A percentile compares a stretch with the other conserved stretches of the same genome.
Evolutionary conservation across 2,797 vertebrate species (phyloP).

Genomic region (Muscicapa comitata): DNA sequence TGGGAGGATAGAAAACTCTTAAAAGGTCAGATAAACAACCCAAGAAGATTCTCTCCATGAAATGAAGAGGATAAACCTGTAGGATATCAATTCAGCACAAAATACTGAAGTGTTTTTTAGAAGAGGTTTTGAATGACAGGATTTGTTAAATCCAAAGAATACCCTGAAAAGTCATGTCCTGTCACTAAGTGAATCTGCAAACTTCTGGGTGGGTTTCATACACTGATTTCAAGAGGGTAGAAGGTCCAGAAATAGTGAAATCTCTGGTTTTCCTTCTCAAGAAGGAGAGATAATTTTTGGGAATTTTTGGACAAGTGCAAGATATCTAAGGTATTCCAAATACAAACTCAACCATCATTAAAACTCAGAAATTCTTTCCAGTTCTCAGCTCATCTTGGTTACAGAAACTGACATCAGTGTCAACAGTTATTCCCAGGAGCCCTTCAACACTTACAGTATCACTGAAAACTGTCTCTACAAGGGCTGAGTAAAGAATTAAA

Average conservation of each 20-base stretch:
- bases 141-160: not conserved
- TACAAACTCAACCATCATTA: not conserved
- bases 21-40: not conserved
- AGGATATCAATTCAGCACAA: not conserved
- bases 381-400: not conserved
- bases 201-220: not conserved
- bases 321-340: not conserved
- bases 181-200: not conserved
- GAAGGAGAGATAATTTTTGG: rapidly evolving
- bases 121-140: not conserved
- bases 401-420: not conserved
- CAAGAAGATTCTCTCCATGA: not conserved
- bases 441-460: not conserved
- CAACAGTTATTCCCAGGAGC: not conserved
- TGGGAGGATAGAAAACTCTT: not conserved
- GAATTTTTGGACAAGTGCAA: not conserved
- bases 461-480: not conserved
- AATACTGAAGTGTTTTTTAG: not conserved
- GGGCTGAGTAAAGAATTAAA: not conserved
- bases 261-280: not conserved
- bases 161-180: not conserved
- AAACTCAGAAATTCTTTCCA: not conserved
- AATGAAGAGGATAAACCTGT: not conserved
- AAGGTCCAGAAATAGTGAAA: not conserved
- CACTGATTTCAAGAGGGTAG: not conserved